Evolutionary conservation across 1,140 invertebrate species (phyloP), one percentile per base, ranked within the genome.

Genomic region (Zaprionus ornatus): DNA sequence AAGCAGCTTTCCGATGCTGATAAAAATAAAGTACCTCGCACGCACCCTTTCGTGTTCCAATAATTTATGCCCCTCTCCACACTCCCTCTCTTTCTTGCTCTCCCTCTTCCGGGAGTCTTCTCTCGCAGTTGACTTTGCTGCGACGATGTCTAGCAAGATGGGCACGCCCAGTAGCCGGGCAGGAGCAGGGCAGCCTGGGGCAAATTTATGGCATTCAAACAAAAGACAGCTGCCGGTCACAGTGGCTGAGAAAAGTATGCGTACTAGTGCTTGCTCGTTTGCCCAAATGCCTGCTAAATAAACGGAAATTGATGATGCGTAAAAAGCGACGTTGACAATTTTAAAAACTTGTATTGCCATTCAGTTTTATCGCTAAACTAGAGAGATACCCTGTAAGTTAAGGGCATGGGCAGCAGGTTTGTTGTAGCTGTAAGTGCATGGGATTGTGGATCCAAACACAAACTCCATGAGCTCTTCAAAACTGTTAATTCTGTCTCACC

Each of bases 301-400:
- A 87, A 87, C 77, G 80, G 77, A 82, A 87, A 87, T 87, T 87
- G 84, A 87, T 87, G 84, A 87, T 77, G 84, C 84, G 84, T 84
- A 87, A 87, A 88, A 80, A 78, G 70, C 80, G 64, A 78, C 82
- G 80, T 88, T 87, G 84, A 88, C 84, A 88, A 87, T 88, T 87
- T 87, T 77, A 88, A 77, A 86, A 87, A 69, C 65, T 75, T 88
- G 80, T 87, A 86, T 82, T 80, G 76, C 52, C 25, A 17, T 21
- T 32, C 67, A 62, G 40, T 17, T 52, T 62, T 57, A 40, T 70
- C 21, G 21, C 32, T 42, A 62, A 57, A 50, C 40, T 45, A 9
- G 9, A 15, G n/a, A 3, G 2, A 42, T 73, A 59, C 62, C 45
- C 56, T 67, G 45, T 23, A 60, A 37, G 4, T 10, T 13, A 23